Conservation (phyloP, 2,113 vertebrate genomes). For the Potamarius usumacintae region DNA sequence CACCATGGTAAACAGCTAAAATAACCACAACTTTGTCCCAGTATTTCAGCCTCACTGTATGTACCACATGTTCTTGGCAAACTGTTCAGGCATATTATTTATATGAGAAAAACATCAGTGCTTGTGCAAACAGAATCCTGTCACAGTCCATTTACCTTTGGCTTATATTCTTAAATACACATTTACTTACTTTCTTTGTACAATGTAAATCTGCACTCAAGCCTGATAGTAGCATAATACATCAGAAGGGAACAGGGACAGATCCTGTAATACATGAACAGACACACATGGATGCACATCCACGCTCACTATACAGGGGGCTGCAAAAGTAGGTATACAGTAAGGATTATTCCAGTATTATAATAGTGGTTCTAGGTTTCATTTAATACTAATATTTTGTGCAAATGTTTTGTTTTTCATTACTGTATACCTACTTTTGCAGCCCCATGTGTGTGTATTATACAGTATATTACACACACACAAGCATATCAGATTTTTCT, state of each 20-base stretch:
- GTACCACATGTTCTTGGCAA: background rate
- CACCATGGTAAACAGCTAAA: background rate
- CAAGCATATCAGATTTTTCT: background rate
- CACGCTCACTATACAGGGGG: slow-evolving; percentile 5
- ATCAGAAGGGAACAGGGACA: background rate
- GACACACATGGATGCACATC: slow-evolving; percentile 53
- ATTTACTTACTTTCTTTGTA: background rate
- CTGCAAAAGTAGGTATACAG: no score
- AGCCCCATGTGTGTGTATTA: no score
- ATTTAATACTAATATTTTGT: no score
- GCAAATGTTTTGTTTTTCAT: no score
- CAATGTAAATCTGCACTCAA: background rate
- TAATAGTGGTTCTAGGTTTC: no score
- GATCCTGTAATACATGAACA: slow-evolving; percentile 50
- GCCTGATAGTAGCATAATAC: background rate
- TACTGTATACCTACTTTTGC: no score
- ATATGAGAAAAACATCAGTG: background rate
- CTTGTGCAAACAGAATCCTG: background rate
- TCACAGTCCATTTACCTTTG: background rate
- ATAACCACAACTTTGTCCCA: background rate
- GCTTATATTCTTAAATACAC: background rate
- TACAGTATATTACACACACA: no score
- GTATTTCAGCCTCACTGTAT: no score
- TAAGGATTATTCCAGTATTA: no score
- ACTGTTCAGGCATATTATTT: background rate